Percentiles rank a stretch among this genome's conserved stretches.
Conservation (phyloP, 2,888 invertebrate genomes). For the Gymnocheta viridis region DNA sequence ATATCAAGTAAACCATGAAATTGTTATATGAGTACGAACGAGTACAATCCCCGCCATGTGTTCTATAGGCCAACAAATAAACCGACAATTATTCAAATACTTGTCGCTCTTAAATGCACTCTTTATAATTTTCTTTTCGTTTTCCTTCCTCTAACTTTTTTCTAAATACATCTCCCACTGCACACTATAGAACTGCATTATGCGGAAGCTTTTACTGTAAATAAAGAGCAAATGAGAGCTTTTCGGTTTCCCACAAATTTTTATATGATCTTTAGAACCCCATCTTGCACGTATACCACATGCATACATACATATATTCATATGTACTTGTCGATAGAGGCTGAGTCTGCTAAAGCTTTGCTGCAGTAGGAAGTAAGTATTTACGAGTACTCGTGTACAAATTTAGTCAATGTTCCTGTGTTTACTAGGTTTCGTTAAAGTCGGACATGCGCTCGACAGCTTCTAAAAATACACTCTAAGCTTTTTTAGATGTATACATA, state of each 20-base stretch:
- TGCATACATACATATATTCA: no score
- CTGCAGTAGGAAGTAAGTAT: constrained; percentile 59
- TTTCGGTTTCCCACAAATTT: constrained; percentile 22
- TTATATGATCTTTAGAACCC: constrained; percentile 43
- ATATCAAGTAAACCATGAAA: constrained; percentile 67
- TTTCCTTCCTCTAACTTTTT: constrained; percentile 38
- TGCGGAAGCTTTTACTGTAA: constrained; percentile 43
- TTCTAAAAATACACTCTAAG: constrained; percentile 76
- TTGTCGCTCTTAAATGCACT: constrained; percentile 45
- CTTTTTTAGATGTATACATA: constrained; percentile 43
- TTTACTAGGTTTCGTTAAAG: constrained; percentile 26
- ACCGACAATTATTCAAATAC: constrained; percentile 13
- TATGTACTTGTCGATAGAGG: background rate
- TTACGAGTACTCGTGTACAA: background rate
- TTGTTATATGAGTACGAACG: constrained; percentile 36
- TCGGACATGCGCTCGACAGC: constrained; percentile 60
- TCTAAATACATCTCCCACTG: constrained; percentile 7
- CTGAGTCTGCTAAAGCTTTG: constrained; percentile 33
- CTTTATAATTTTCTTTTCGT: constrained; percentile 14
- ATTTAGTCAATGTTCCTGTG: constrained; percentile 46
- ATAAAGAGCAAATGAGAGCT: constrained; percentile 57
- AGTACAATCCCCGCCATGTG: constrained; percentile 22
- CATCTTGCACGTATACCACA: background rate
- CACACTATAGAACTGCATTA: constrained; percentile 56
- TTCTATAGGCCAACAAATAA: constrained; percentile 37